Base-by-base conservation (phyloP, 2,888 invertebrate genomes). In the Himalopsyche tibetana region DNA sequence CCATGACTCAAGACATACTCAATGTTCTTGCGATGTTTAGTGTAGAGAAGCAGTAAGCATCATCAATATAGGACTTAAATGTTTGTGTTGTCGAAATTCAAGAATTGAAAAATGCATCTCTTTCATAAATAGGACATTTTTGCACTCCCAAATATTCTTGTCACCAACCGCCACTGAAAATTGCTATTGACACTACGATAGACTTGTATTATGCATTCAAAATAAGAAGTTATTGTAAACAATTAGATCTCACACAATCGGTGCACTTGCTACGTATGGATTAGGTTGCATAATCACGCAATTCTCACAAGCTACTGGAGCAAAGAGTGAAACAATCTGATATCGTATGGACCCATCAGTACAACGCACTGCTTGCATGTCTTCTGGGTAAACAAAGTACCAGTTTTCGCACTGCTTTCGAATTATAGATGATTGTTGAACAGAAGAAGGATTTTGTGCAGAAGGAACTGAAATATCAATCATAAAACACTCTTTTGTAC, bases 351-450 rank as follows among this genome's bases (percentile, higher is more conserved):
- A 63, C 9, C 63, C 63, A 63, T 63, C 28, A 28, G 63, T n/a
- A 63, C 8, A 63, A 8, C 28, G 63, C 28, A 63, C 63, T 9
- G 63, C 63, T 63, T 8, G 63, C 9, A 63, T 28, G 8, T 63
- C 63, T 63, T 63, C 19, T 63, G 63, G 63, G 19, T 28, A 63
- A 63, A 63, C 63, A 63, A 63, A 19, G 63, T 63, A 63, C 19
- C 63, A 63, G 15, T 63, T 63, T 28, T 63, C n/a, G 17, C 5
- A 4, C 56, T 17, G 56, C 17, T n/a, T 17, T 9, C 17, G 56
- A n/a, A 6, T 56, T n/a, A 56, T n/a, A 56, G 56, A n/a, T 56
- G 17, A 8, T 19, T 17, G 56, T 19, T 4, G 56, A n/a, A 56
- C 56, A 56, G 17, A 17, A 15, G 15, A 55, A 15, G 55, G 55